Percentiles rank a stretch among this genome's conserved stretches.
Evolutionary conservation across 1,140 invertebrate genomes (phyloP).

Genomic region (Drosophila bipectinata): DNA sequence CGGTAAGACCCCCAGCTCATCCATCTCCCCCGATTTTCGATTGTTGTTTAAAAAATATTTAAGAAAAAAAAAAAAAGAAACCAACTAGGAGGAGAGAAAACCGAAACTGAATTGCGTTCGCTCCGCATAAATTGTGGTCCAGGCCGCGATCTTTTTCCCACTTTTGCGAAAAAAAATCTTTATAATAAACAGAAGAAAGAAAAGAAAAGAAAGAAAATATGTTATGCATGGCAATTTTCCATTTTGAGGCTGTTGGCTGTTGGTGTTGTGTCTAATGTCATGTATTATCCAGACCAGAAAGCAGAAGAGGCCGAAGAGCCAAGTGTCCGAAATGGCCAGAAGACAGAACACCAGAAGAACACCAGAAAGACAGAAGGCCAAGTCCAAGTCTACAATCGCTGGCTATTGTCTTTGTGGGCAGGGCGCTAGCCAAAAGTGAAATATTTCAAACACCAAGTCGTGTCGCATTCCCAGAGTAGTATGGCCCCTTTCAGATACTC

Average conservation of each 20-base stretch:
- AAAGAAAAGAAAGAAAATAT: conserved; percentile 56
- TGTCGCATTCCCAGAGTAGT: conserved; percentile 37
- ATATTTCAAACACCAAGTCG: conserved; percentile 75
- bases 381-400: conserved; percentile 7
- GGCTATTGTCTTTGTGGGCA: conserved; percentile 66
- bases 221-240: conserved; percentile 80
- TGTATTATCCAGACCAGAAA: conserved; percentile 46
- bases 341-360: not conserved
- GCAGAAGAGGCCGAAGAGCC: conserved; percentile 6
- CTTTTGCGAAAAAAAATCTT: conserved; percentile 56
- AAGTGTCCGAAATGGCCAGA: conserved; percentile 18
- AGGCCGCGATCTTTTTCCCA: conserved; percentile 23
- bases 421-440: conserved; percentile 67
- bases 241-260: conserved; percentile 69
- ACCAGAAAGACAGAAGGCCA: conserved; percentile 10
- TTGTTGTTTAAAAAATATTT: conserved; percentile 8
- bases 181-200: conserved; percentile 65
- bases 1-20: conserved; percentile 35
- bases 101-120: conserved; percentile 70
- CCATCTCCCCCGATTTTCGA: conserved; percentile 23
- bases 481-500: conserved; percentile 10
- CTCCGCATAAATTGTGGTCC: conserved; percentile 68
- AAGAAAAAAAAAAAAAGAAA: not conserved
- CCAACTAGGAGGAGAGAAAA: conserved; percentile 13
- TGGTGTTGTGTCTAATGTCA: conserved; percentile 68